Evolutionary conservation across 2,888 invertebrate species (phyloP).

Genomic region (Tyria jacobaeae): DNA sequence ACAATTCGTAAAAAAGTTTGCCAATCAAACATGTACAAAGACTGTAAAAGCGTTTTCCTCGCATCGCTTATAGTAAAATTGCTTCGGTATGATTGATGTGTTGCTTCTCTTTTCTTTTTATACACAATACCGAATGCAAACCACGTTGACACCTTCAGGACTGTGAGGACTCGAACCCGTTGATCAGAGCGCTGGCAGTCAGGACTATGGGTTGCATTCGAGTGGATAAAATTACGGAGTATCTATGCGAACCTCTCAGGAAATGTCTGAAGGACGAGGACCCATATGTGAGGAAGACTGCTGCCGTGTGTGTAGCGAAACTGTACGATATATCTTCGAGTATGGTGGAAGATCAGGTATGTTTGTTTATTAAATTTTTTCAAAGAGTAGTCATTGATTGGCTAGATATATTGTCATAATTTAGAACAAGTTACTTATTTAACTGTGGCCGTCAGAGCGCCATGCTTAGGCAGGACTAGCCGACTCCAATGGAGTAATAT

Average conservation of each 20-base stretch:
- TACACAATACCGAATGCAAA: constrained; percentile 64
- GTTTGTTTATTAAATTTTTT: background rate
- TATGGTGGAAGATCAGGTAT: constrained; percentile 87
- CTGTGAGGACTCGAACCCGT: constrained; percentile 99
- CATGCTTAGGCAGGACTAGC: too few relatives aligned
- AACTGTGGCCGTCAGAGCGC: too few relatives aligned
- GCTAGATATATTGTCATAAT: too few relatives aligned
- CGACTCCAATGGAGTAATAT: too few relatives aligned
- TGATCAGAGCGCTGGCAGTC: constrained; percentile 99
- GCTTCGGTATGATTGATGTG: constrained; percentile 75
- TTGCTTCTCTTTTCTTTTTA: constrained; percentile 70
- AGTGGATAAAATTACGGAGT: constrained; percentile 99
- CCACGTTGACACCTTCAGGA: constrained; percentile 88
- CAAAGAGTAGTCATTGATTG: too few relatives aligned
- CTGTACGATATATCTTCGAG: constrained; percentile 97
- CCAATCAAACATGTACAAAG: background rate
- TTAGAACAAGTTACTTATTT: too few relatives aligned
- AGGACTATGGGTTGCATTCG: constrained; percentile 99
- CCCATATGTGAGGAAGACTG: constrained; percentile 99
- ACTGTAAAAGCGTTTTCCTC: constrained; percentile 27
- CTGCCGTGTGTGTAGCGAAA: constrained; percentile 99
- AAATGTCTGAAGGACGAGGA: constrained; percentile 98
- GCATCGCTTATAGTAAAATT: constrained; percentile 67
- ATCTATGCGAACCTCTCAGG: constrained; percentile 98
- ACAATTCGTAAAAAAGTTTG: background rate